Base-by-base conservation (phyloP, 2,888 invertebrate genomes). In the Sinohyriopsis cumingii region DNA sequence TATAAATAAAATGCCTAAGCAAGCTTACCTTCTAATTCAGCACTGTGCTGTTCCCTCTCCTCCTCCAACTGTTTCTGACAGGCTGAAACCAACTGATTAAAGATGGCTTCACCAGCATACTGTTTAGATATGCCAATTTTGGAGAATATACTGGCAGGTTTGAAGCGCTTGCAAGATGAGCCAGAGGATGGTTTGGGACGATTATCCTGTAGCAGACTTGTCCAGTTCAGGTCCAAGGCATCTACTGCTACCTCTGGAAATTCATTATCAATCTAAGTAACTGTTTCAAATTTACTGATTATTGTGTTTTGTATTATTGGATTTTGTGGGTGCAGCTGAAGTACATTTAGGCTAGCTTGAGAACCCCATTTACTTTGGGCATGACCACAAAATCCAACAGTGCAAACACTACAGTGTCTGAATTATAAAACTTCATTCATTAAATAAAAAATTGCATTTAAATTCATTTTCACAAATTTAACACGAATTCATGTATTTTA, bases 181-280 rank as follows among this genome's bases (percentile, higher is more conserved):
- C 92, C 87, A 1, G 81, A 89, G 72, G 87, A 84, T 28, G 84
- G 83, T 55, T 87, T 79, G 0, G 72, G 91, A 55, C 75, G 77
- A 5, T 77, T 76, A 59, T 84, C 79, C 20, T 77, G 94, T 62
- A 86, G 79, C 69, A 97, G 91, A 87, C 95, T 95, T 19, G 95
- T 95, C 97, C 97, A 97, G 90, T 97, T 96, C 1, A 97, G 96
- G n/a, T 96, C 96, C 53, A 97, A 91, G n/a, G 96, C 96, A 90
- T 97, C 96, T 7, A 96, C 96, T 75, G 96, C 93, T 55, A 94
- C 45, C 15, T 3, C 93, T 91, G 91, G 6, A 66, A 66, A 22
- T 28, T 5, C 6, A 54, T 7, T 45, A 33, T 24, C 84, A 80
- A 67, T 60, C 15, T 55, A 45, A 7, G n/a, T 24, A 62, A 53